Evolutionary conservation across 2,888 invertebrate genomes (phyloP).

Genomic region (Drosophila paramelanica): DNA sequence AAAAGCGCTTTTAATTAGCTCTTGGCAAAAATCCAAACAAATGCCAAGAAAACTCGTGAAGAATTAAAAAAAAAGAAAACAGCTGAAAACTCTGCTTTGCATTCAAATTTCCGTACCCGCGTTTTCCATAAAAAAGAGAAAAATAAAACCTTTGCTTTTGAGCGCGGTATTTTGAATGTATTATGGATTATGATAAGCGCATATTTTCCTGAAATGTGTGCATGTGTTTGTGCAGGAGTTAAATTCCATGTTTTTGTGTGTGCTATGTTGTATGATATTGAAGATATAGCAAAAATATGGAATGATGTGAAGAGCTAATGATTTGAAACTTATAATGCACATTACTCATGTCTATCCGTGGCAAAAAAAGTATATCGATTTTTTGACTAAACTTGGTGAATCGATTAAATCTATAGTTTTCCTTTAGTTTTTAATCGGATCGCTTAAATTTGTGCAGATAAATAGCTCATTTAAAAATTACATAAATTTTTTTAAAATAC

Average conservation of each 20-base stretch:
- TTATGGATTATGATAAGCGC: conserved; percentile 4
- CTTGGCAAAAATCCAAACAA: conserved; percentile 23
- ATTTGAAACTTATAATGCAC: too few relatives aligned
- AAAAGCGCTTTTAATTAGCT: conserved; percentile 56
- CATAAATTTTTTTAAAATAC: too few relatives aligned
- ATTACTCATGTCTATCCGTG: too few relatives aligned
- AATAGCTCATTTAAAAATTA: too few relatives aligned
- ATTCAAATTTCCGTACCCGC: conserved; percentile 10
- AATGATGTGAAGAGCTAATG: too few relatives aligned
- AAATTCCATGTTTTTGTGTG: not conserved
- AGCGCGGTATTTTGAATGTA: conserved; percentile 4
- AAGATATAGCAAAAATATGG: too few relatives aligned
- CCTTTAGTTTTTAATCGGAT: too few relatives aligned
- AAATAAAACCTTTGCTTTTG: conserved; percentile 12
- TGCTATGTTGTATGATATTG: not conserved
- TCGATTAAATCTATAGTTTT: too few relatives aligned
- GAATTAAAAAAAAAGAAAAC: conserved; percentile 2
- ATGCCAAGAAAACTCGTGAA: conserved; percentile 22
- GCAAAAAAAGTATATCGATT: too few relatives aligned
- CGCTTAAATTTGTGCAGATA: too few relatives aligned
- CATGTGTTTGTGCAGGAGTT: too few relatives aligned
- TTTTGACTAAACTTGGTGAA: too few relatives aligned
- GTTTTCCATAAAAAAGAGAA: not conserved
- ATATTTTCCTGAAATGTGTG: not conserved
- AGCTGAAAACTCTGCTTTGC: conserved; percentile 7